Evolutionary conservation across 2,797 vertebrate species (phyloP), one percentile per base, ranked within the genome.

Genomic region (Cyprinella venusta): DNA sequence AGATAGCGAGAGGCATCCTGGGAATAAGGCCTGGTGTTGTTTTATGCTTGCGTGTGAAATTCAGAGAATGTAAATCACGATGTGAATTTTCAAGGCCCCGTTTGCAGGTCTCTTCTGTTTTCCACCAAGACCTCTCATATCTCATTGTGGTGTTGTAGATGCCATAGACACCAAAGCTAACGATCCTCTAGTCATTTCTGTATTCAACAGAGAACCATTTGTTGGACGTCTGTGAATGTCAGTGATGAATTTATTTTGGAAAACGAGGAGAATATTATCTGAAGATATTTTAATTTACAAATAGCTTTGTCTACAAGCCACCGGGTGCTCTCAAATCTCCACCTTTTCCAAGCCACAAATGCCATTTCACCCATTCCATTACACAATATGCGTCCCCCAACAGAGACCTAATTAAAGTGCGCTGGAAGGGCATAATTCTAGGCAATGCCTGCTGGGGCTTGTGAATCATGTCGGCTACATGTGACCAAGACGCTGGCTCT

Each of bases 361-460:
- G 38, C n/a, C 33, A 72, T 72, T 63, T 64, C 21, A 63, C 36
- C 63, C 74, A 45, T 69, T 77, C 36, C 63, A 48, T 83, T 59
- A 45, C n/a, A 76, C 74, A 83, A 48, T 76, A 54, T 59, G 52
- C 38, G 10, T 76, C 80, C 68, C 33, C 30, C 38, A 18, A 74
- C 12, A 5, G 63, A 81, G 82, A 84, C 71, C 85, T 80, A 79
- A 83, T 84, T 81, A 86, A 78, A 81, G 74, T 59, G 68, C 1
- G 19, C 67, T 76, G 48, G 59, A 84, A 84, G 86, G 82, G 76
- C 79, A 61, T 79, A 50, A 80, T 79, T 80, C 82, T 79, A 83
- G 77, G 84, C 54, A 26, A 68, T 79, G 78, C 36, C 86, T 85
- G 81, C 69, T 81, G 79, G 87, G 86, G 84, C 80, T 82, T 69